Evolutionary conservation across 2,888 invertebrate genomes (phyloP).

Genomic region (Scaptomyza reducta): DNA sequence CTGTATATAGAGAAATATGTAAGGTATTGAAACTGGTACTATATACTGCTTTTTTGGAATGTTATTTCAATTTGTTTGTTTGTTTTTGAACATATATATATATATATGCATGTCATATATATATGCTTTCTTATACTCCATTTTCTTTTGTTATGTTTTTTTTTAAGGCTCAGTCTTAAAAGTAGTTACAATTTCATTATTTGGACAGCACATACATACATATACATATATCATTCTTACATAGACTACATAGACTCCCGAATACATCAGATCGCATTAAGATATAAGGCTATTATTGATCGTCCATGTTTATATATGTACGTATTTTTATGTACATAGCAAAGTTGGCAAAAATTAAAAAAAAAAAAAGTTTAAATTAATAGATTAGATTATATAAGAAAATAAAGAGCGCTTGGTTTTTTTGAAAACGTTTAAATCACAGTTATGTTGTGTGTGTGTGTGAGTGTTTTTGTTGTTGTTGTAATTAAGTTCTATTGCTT

Average conservation of each 20-base stretch:
- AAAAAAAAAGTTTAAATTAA: slow-evolving; percentile 2
- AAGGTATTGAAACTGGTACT: too few species aligned
- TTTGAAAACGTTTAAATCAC: slow-evolving; percentile 72
- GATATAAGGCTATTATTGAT: slow-evolving; percentile 24
- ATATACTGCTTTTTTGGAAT: slow-evolving; percentile 28
- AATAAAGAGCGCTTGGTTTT: slow-evolving; percentile 42
- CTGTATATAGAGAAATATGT: background rate
- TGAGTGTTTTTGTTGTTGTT: slow-evolving; percentile 15
- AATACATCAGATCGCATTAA: background rate
- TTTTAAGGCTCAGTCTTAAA: slow-evolving; percentile 54
- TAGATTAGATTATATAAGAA: slow-evolving; percentile 20
- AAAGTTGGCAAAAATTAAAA: slow-evolving; percentile 22
- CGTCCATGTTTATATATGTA: slow-evolving; percentile 6
- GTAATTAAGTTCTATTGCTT: slow-evolving; percentile 35
- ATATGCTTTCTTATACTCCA: background rate
- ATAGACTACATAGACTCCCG: slow-evolving; percentile 33
- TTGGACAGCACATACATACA: slow-evolving; percentile 31
- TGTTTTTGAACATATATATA: background rate
- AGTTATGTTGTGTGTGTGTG: slow-evolving; percentile 67
- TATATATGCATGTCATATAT: slow-evolving; percentile 1
- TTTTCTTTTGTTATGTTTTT: slow-evolving; percentile 6
- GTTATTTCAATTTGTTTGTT: slow-evolving; percentile 5
- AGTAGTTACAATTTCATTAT: slow-evolving; percentile 45
- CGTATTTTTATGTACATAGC: slow-evolving; percentile 29
- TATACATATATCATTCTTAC: slow-evolving; percentile 5